Evolutionary conservation across 2,797 vertebrate species (phyloP).

Genomic region (Sebastiscus albofasciatus): DNA sequence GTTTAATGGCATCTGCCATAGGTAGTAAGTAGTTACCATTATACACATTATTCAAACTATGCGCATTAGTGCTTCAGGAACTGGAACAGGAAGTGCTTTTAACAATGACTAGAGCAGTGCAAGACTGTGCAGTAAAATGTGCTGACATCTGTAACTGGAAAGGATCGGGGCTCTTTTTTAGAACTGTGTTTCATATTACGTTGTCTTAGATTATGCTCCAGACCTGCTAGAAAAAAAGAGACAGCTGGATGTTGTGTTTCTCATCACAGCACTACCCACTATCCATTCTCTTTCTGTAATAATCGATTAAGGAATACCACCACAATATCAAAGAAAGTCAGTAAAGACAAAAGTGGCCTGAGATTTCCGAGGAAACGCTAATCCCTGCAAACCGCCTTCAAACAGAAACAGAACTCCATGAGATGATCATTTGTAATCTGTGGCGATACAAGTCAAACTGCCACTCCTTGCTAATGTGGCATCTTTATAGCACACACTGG

Average conservation of each 20-base stretch:
- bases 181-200: conserved; percentile 12
- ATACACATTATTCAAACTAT: neutral
- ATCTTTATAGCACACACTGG: neutral
- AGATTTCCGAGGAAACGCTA: neutral
- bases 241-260: conserved; percentile 3
- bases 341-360: neutral
- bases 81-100: neutral
- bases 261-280: neutral
- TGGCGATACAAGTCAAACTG: conserved; percentile 4
- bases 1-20: neutral
- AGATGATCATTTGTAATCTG: conserved; percentile 6
- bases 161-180: neutral
- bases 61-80: neutral
- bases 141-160: conserved; percentile 16
- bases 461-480: neutral
- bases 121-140: neutral
- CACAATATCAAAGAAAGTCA: conserved; percentile 22
- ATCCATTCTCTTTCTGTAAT: neutral
- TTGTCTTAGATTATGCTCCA: conserved; percentile 5
- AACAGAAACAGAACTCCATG: conserved; percentile 15
- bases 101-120: neutral
- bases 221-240: neutral
- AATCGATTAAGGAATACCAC: neutral
- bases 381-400: conserved; percentile 1
- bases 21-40: neutral